These are phyloP conservation scores for Pyxicephalus adspersus DNA, from an alignment of 2,113 vertebrate species.

Conservation along the genomic window DNA sequence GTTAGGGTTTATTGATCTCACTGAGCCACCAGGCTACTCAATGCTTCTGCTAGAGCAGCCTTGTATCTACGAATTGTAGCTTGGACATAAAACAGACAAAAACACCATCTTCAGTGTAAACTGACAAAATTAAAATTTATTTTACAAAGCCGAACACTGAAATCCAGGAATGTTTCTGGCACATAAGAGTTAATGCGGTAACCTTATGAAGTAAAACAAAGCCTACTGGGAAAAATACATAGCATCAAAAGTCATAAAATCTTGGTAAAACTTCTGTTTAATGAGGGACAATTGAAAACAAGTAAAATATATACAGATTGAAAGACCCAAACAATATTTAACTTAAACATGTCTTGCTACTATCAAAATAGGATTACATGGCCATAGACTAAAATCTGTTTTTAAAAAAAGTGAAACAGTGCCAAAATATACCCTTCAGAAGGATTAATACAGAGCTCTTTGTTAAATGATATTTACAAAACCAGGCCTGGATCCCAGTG, in stretches of 20 bases:
- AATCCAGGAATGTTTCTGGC: conserved; percentile 78
- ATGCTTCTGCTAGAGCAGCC: too few species aligned
- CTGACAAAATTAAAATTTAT: conserved; percentile 55
- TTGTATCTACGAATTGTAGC: too few species aligned
- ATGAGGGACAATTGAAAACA: too few species aligned
- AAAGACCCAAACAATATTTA: neutral
- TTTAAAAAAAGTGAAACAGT: neutral
- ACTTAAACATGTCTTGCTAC: neutral
- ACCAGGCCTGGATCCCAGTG: neutral
- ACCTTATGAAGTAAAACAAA: conserved; percentile 47
- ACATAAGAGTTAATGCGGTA: conserved; percentile 58
- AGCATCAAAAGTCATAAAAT: conserved; percentile 1
- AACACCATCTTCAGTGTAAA: neutral
- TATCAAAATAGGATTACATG: neutral
- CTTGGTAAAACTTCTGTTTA: neutral
- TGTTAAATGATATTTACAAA: neutral
- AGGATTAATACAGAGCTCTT: neutral
- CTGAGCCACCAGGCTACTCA: too few species aligned
- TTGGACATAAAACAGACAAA: neutral
- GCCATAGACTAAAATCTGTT: neutral
- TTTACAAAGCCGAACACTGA: conserved; percentile 72
- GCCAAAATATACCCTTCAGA: neutral
- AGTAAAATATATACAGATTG: too few species aligned
- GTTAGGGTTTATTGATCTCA: too few species aligned
- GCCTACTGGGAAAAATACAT: conserved; percentile 65